phyloP scores from a whole-genome alignment of 2,113 vertebrate species.

The Trichechus manatus region DNA sequence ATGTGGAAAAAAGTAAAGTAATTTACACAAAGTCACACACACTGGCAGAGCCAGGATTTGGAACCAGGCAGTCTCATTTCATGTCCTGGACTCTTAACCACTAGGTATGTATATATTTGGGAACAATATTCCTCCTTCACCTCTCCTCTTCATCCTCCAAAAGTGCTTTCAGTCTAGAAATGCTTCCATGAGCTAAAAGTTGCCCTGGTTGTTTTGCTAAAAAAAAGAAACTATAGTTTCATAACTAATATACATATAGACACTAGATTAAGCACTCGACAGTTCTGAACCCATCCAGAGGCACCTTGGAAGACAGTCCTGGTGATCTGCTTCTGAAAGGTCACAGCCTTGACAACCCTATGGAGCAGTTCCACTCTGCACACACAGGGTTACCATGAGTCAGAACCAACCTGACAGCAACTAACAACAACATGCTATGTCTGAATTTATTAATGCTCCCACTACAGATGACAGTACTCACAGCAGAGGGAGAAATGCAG shows the following conservation, averaged over 20 bases:
- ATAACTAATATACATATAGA: not conserved
- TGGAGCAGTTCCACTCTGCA: too few species aligned
- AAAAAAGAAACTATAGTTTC: not conserved
- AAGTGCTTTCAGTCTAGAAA: slow-evolving; percentile 16
- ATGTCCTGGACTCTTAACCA: not conserved
- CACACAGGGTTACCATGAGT: too few species aligned
- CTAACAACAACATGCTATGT: not conserved
- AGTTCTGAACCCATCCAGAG: too few species aligned
- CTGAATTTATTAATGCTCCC: slow-evolving; percentile 45
- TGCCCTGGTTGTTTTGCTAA: not conserved
- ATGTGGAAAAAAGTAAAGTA: slow-evolving; percentile 21
- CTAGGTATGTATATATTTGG: not conserved
- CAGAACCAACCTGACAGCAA: too few species aligned
- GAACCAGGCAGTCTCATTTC: not conserved
- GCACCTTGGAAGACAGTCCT: too few species aligned
- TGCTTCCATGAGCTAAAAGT: not conserved
- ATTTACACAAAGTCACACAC: slow-evolving; percentile 5
- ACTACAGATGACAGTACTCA: not conserved
- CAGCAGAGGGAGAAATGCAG: not conserved
- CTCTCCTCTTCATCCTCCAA: not conserved
- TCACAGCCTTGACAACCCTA: too few species aligned
- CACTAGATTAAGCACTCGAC: not conserved
- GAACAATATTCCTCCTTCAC: not conserved
- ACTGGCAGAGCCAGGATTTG: slow-evolving; percentile 33
- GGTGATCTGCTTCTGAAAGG: too few species aligned